Conservation (phyloP, 2,888 invertebrate genomes). For the Drosophila nr. medialis region DNA sequence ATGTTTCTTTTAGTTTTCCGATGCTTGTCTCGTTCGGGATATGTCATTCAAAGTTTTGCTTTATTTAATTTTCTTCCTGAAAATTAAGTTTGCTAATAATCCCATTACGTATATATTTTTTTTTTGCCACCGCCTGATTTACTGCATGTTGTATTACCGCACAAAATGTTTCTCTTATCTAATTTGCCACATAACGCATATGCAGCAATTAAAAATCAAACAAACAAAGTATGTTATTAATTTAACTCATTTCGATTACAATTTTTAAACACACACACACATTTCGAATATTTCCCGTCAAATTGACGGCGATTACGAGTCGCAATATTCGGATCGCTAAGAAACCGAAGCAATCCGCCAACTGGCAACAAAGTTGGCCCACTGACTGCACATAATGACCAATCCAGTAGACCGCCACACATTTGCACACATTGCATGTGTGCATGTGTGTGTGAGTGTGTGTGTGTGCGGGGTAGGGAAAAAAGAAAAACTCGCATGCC, state of each 20-base stretch:
- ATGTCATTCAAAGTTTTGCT: background rate
- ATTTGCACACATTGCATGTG: conserved; percentile 20
- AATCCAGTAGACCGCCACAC: conserved; percentile 32
- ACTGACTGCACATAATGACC: conserved; percentile 75
- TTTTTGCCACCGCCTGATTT: background rate
- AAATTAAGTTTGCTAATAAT: background rate
- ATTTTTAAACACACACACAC: conserved; percentile 44
- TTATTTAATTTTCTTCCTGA: background rate
- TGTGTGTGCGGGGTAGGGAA: conserved; percentile 26
- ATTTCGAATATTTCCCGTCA: conserved; percentile 67
- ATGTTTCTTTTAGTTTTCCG: background rate
- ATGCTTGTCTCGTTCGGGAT: background rate
- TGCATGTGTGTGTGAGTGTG: conserved; percentile 1
- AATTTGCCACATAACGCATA: conserved; percentile 64
- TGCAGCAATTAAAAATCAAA: conserved; percentile 62
- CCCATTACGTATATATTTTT: conserved; percentile 5
- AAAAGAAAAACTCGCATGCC: conserved; percentile 71
- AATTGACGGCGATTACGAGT: conserved; percentile 74
- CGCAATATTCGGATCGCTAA: conserved; percentile 53
- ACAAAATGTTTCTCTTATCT: conserved; percentile 55
- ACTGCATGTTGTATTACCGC: conserved; percentile 50
- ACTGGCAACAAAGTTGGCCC: conserved; percentile 65
- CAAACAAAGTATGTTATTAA: conserved; percentile 61
- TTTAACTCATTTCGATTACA: conserved; percentile 64
- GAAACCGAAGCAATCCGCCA: conserved; percentile 35